Evolutionary conservation across 64 coral and sea anemone genomes (phyloP).

Genomic region (Orbicella faveolata): DNA sequence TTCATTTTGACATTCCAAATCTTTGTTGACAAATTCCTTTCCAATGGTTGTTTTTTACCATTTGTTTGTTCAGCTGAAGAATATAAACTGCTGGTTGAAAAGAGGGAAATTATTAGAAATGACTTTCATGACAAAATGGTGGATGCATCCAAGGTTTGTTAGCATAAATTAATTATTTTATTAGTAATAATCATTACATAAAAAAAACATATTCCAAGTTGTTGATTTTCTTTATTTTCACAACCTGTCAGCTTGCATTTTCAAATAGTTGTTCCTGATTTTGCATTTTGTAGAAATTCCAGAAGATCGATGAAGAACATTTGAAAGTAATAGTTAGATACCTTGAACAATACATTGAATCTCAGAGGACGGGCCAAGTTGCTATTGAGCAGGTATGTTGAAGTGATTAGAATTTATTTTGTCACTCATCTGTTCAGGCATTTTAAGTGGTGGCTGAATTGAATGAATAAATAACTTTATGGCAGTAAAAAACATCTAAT

Average conservation of each 20-base stretch:
- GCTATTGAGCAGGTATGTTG: constrained; percentile 63
- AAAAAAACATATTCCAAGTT: background rate
- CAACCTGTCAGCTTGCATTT: background rate
- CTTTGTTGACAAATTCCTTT: background rate
- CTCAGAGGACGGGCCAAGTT: constrained; percentile 74
- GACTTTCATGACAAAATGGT: constrained; percentile 98
- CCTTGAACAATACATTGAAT: constrained; percentile 79
- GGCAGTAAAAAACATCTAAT: background rate
- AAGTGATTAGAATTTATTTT: no score
- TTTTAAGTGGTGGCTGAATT: no score
- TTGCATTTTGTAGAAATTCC: constrained; percentile 74
- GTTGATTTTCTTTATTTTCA: background rate
- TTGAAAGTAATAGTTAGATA: constrained; percentile 76
- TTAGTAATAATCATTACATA: no score
- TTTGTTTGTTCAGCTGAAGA: constrained; percentile 76
- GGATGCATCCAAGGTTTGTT: constrained; percentile 72
- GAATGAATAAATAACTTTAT: no score
- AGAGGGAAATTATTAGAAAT: constrained; percentile 92
- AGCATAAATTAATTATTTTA: background rate
- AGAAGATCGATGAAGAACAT: constrained; percentile 91
- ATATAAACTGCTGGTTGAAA: constrained; percentile 86
- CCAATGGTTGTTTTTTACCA: background rate
- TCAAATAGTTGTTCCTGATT: background rate
- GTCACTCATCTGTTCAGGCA: no score
- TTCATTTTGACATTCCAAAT: no score